These are phyloP conservation scores for Coleophora deauratella DNA, from an alignment of 2,888 invertebrate genomes.

Conservation along the genomic window DNA sequence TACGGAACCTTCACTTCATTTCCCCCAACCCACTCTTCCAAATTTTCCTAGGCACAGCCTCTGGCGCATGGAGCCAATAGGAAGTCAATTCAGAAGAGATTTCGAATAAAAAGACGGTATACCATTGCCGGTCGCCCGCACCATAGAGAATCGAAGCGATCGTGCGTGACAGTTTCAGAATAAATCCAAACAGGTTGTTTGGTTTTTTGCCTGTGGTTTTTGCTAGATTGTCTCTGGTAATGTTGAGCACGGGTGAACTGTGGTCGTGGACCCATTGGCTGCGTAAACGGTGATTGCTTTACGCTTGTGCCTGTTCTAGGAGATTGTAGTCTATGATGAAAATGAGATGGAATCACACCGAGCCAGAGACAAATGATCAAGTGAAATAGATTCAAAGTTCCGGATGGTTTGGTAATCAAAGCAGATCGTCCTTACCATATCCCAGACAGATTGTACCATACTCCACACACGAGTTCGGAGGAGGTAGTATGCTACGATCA, in stretches of 20 bases:
- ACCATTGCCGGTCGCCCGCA: conserved; percentile 18
- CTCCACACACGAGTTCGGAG: too few species aligned
- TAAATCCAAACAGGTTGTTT: conserved; percentile 31
- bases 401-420: too few species aligned
- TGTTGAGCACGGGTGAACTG: conserved; percentile 22
- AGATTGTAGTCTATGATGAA: too few species aligned
- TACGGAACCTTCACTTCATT: background rate
- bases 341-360: too few species aligned
- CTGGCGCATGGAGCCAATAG: conserved; percentile 22
- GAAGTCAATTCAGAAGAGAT: conserved; percentile 21
- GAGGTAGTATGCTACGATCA: too few species aligned
- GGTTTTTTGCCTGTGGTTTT: conserved; percentile 19
- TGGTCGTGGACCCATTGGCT: conserved; percentile 17
- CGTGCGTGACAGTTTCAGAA: conserved; percentile 27
- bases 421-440: too few species aligned
- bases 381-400: too few species aligned
- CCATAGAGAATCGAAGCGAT: conserved; percentile 27
- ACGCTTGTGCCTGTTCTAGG: too few species aligned
- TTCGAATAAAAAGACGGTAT: conserved; percentile 13
- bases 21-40: background rate
- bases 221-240: conserved; percentile 16
- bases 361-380: too few species aligned
- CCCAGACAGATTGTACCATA: too few species aligned
- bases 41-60: conserved; percentile 25
- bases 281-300: too few species aligned